Base-by-base conservation (phyloP, 2,113 vertebrate genomes). In the Mesocricetus auratus region DNA sequence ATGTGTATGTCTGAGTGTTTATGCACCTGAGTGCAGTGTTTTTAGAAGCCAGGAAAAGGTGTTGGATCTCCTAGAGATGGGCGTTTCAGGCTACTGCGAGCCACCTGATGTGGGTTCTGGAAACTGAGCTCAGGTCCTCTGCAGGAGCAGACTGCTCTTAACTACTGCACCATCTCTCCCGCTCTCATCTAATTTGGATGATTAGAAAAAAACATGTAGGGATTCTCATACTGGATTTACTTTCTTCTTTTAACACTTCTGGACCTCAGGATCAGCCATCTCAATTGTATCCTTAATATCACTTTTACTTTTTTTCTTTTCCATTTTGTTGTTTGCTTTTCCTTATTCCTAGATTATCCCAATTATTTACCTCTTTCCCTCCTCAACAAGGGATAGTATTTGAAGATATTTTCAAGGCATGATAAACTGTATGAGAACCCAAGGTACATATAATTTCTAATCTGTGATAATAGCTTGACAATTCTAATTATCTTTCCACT, bases 231-330 rank as follows among this genome's bases (percentile, higher is more conserved):
- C 3, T 64, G 47, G 10, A 53, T 92, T 89, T 78, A 93, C 66
- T 94, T 93, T 50, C 19, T 90, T 74, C 47, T 50, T n/a, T 94
- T 90, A 85, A 83, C 21, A 89, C 39, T 73, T 94, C 79, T 69
- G 60, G 77, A 79, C 11, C 31, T 17, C 26, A 90, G 47, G 33
- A 82, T 82, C 5, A 42, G 24, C 93, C 33, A 93, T 66, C 75
- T 95, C 39, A 86, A 62, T 82, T 91, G 94, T 45, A 86, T 75
- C 86, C 62, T 91, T 90, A 85, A 36, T 50, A 81, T 36, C 42
- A 92, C 12, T 66, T 62, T 90, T 36, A 64, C 39, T 68, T 87
- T 95, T 42, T 86, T 93, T 22, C 66, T 9, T 62, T 69, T 26
- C 42, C 29, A 81, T 3, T 83, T 68, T 56, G 29, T 31, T 53